A percentile compares a stretch with the other conserved stretches of the same genome.
phyloP scores from a whole-genome alignment of 2,797 vertebrate genomes.

The Uromys caudimaculatus region DNA sequence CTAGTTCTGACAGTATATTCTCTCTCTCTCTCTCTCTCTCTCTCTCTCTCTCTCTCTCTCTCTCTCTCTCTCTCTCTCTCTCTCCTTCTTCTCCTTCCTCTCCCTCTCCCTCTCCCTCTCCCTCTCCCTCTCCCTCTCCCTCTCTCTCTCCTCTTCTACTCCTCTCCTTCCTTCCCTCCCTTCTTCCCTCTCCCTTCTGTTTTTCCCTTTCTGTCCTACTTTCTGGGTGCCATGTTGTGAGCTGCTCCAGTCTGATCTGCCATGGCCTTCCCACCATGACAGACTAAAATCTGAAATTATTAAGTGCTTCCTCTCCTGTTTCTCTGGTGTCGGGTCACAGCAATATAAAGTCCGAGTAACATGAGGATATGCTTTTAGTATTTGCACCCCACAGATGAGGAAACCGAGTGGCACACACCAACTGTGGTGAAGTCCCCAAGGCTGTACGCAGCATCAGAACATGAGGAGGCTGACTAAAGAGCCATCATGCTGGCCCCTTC shows the following conservation, averaged over 20 bases:
- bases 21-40: no score
- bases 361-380: background rate
- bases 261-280: background rate
- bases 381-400: background rate
- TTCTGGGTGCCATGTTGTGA: no score
- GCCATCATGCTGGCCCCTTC: background rate
- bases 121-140: background rate
- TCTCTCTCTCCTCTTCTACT: background rate
- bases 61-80: no score
- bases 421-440: background rate
- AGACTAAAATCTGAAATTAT: background rate
- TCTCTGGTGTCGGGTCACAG: background rate
- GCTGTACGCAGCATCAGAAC: background rate
- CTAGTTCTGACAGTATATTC: background rate
- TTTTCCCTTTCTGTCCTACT: no score
- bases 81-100: fast-evolving
- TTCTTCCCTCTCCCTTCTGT: background rate
- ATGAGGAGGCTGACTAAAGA: background rate
- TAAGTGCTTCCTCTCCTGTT: background rate
- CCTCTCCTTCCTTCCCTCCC: fast-evolving
- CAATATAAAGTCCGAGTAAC: background rate
- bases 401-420: background rate
- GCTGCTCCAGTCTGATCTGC: background rate
- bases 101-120: background rate
- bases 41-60: no score